Base-by-base conservation (phyloP, 2,113 vertebrate genomes). In the Zonotrichia leucophrys region DNA sequence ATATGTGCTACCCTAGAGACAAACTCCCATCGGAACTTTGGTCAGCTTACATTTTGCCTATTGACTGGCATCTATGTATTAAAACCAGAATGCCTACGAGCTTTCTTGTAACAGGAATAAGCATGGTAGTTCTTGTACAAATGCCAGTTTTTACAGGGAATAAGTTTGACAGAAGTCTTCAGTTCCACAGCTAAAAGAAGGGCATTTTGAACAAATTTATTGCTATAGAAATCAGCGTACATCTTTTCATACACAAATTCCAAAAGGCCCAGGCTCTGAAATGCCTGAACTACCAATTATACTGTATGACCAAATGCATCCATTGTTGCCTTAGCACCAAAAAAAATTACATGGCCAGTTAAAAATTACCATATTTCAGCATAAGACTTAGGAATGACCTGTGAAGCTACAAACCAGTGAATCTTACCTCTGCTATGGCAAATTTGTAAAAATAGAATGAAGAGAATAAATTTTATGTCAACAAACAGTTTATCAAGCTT, bases 1-100 rank as follows among this genome's bases (percentile, higher is more conserved):
- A 15, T 39, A 22, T 52, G 0, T 67, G 28, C 25, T 33, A 44
- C 24, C 21, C 17, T 46, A 64, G 16, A 82, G 37, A 47, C 9
- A 64, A 27, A 52, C 13, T 79, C 7, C 11, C 15, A 33, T 55
- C 15, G 82, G 30, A 67, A 78, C 30, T 87, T 87, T 74, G 31
- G 25, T 73, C 1, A 0, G 10, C 24, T 90, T 67, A 46, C 59
- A 42, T 12, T 73, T 77, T 70, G 8, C 31, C 20, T 68, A 1
- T 27, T 12, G 28, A 12, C 24, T 35, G 22, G 6, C 3, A 3
- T 44, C 18, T 66, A 0, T 10, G 3, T 66, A 30, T n/a, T 58
- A 73, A 55, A 35, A 73, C 30, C 3, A 86, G 37, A 68, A 81
- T 67, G 13, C 17, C 35, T 53, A 1, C 28, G 27, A 64, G 18